Percentiles rank a stretch among this genome's conserved stretches.
Evolutionary conservation across 2,888 invertebrate species (phyloP).

Genomic region (Brachypterus glaber): DNA sequence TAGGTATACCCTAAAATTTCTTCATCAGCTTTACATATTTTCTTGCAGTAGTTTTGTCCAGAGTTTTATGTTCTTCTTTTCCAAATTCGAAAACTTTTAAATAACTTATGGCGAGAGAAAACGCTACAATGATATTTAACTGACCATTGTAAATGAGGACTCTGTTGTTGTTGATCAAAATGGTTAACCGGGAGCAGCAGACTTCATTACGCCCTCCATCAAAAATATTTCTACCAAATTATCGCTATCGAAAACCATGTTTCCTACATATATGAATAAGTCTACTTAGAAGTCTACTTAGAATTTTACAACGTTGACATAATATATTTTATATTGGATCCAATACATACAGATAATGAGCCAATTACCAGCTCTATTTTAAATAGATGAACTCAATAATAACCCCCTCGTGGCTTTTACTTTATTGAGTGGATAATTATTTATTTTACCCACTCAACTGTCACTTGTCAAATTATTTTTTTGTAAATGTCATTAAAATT

Average conservation of each 20-base stretch:
- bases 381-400: no score
- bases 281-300: slow-evolving; percentile 55
- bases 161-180: slow-evolving; percentile 56
- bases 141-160: slow-evolving; percentile 84
- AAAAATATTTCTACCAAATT: slow-evolving; percentile 60
- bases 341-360: no score
- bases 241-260: slow-evolving; percentile 54
- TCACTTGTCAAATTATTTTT: no score
- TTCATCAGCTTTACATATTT: slow-evolving; percentile 57
- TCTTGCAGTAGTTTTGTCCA: slow-evolving; percentile 58
- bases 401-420: no score
- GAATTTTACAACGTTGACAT: slow-evolving; percentile 54
- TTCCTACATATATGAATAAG: slow-evolving; percentile 76
- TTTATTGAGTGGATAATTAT: no score
- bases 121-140: slow-evolving; percentile 82
- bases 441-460: no score
- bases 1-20: slow-evolving; percentile 73
- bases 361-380: no score
- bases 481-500: no score
- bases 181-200: slow-evolving; percentile 62
- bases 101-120: slow-evolving; percentile 74
- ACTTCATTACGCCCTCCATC: slow-evolving; percentile 69
- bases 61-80: slow-evolving; percentile 48
- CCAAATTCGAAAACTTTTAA: slow-evolving; percentile 61
- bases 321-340: no score